A percentile compares a stretch with the other conserved stretches of the same genome.
phyloP scores from a whole-genome alignment of 2,797 vertebrate species.

The Chelidonichthys spinosus region DNA sequence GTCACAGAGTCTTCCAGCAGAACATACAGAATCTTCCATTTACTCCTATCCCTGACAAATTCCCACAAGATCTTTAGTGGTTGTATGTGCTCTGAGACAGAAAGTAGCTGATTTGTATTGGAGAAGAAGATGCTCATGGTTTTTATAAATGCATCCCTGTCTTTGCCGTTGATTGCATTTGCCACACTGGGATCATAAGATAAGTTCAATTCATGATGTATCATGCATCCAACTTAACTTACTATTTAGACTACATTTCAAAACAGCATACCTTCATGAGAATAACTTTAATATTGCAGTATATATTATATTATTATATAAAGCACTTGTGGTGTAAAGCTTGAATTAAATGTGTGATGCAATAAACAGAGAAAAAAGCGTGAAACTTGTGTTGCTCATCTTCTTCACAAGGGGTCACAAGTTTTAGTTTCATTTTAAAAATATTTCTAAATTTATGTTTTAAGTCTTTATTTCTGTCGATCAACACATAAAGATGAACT shows the following conservation, averaged over 20 bases:
- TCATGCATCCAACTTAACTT: background rate
- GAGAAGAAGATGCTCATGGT: background rate
- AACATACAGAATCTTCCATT: background rate
- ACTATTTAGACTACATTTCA: background rate
- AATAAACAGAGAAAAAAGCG: too few species aligned
- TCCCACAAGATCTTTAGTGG: background rate
- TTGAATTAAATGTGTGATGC: background rate
- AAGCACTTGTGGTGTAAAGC: background rate
- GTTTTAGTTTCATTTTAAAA: too few species aligned
- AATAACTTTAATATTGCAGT: background rate
- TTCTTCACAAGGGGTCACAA: background rate
- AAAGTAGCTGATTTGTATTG: background rate
- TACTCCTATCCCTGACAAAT: background rate
- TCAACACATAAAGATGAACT: background rate
- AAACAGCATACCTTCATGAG: background rate
- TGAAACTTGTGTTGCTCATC: background rate
- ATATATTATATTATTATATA: background rate
- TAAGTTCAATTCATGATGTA: background rate
- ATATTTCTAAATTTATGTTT: background rate
- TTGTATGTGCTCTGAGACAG: background rate
- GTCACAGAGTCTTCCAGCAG: background rate
- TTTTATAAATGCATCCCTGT: slow-evolving; percentile 21
- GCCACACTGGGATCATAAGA: slow-evolving; percentile 44
- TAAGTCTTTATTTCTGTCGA: background rate
- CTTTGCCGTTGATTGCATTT: slow-evolving; percentile 33